Percentiles rank a stretch among this genome's conserved stretches.
These are phyloP conservation scores for Mixornis gularis DNA, from an alignment of 2,113 vertebrate species.

Conservation along the genomic window DNA sequence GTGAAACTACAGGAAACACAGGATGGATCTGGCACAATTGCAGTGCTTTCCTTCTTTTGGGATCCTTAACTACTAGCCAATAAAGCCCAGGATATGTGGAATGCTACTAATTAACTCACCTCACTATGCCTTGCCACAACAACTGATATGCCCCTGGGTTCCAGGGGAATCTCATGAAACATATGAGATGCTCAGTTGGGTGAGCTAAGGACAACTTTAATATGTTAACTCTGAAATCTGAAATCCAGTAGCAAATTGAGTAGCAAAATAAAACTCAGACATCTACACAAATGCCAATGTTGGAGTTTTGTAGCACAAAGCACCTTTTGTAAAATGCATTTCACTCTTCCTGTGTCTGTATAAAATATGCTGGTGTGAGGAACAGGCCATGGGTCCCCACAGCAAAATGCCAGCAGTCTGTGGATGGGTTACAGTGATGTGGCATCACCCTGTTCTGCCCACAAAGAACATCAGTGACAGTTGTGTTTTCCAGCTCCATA, in stretches of 20 bases:
- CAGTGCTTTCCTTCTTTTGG: background rate
- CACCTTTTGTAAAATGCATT: background rate
- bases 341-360: background rate
- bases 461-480: background rate
- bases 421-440: background rate
- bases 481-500: accelerated
- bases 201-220: constrained; percentile 39
- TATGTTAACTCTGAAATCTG: background rate
- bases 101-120: constrained; percentile 32
- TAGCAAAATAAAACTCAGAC: background rate
- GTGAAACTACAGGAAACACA: background rate
- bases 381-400: background rate
- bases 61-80: constrained; percentile 8
- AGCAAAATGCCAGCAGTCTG: background rate
- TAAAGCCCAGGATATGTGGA: constrained; percentile 22
- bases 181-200: background rate
- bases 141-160: constrained; percentile 9
- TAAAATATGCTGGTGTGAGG: background rate
- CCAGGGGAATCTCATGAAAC: background rate
- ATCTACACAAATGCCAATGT: background rate
- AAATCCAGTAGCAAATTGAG: background rate
- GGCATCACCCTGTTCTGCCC: background rate
- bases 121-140: background rate
- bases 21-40: background rate
- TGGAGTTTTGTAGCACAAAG: background rate